Percentiles rank a stretch among this genome's conserved stretches.
Evolutionary conservation across 2,888 invertebrate genomes (phyloP).

Genomic region (Andrena bicolor): DNA sequence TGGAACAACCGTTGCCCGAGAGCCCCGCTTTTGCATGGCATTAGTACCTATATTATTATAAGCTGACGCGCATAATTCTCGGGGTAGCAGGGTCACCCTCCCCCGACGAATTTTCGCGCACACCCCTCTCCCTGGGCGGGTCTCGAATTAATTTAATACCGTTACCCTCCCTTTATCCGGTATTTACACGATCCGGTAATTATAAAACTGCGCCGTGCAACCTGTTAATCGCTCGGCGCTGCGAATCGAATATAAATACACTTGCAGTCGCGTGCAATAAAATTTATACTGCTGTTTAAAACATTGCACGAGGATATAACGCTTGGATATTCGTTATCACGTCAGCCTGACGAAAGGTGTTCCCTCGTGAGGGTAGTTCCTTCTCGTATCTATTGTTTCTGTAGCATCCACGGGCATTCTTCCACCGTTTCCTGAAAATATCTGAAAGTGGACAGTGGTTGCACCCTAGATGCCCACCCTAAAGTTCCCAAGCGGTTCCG

Average conservation of each 20-base stretch:
- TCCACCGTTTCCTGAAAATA: too few species aligned
- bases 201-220: constrained; percentile 36
- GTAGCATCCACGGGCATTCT: too few species aligned
- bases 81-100: not conserved
- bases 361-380: too few species aligned
- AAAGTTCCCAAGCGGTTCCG: not conserved
- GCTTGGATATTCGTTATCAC: too few species aligned
- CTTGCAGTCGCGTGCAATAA: not conserved
- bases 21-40: constrained; percentile 79
- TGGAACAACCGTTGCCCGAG: constrained; percentile 26
- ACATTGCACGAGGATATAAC: too few species aligned
- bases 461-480: too few species aligned
- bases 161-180: constrained; percentile 32
- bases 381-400: too few species aligned
- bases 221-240: constrained; percentile 38
- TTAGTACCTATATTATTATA: constrained; percentile 82
- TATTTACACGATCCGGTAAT: constrained; percentile 44
- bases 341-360: too few species aligned
- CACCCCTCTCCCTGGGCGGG: constrained; percentile 26
- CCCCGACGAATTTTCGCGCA: constrained; percentile 44
- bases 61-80: constrained; percentile 81
- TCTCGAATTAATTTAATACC: constrained; percentile 59
- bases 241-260: constrained; percentile 48
- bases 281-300: constrained; percentile 29
- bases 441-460: too few species aligned